These are phyloP conservation scores for Chelonus formosanus DNA, from an alignment of 2,888 invertebrate genomes.

Conservation along the genomic window DNA sequence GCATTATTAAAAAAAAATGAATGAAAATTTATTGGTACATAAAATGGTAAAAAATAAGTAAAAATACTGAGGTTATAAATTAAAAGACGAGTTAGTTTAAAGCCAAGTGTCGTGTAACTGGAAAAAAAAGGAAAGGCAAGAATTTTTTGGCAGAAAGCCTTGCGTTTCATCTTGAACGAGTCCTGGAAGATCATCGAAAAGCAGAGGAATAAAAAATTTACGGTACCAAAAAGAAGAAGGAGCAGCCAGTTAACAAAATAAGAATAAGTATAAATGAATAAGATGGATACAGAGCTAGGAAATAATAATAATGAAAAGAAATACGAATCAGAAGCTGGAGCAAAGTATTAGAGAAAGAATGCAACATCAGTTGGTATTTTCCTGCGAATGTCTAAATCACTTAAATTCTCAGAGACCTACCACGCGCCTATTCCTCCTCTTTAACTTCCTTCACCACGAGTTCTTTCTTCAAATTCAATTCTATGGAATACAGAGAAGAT, in stretches of 20 bases:
- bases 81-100: constrained; percentile 8
- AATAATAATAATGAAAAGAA: too few relatives aligned
- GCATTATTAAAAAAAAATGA: too few relatives aligned
- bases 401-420: constrained; percentile 29
- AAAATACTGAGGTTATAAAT: constrained; percentile 7
- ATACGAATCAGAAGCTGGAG: background rate
- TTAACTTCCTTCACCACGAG: constrained; percentile 16
- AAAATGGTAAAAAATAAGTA: too few relatives aligned
- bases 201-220: constrained; percentile 17
- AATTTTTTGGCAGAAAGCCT: constrained; percentile 28
- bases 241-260: too few relatives aligned
- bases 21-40: too few relatives aligned
- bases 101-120: constrained; percentile 14
- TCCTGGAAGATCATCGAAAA: constrained; percentile 2
- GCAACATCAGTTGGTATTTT: constrained; percentile 8
- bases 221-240: too few relatives aligned
- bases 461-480: constrained; percentile 8
- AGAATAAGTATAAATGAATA: too few relatives aligned
- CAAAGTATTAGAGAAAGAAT: constrained; percentile 5
- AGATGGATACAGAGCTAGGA: too few relatives aligned
- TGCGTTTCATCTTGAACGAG: constrained; percentile 26
- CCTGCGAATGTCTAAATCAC: constrained; percentile 41
- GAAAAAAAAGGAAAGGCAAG: constrained; percentile 12
- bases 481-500: background rate
- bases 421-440: constrained; percentile 32